Conservation (phyloP, 1,140 invertebrate species). For the Drosophila lini region DNA sequence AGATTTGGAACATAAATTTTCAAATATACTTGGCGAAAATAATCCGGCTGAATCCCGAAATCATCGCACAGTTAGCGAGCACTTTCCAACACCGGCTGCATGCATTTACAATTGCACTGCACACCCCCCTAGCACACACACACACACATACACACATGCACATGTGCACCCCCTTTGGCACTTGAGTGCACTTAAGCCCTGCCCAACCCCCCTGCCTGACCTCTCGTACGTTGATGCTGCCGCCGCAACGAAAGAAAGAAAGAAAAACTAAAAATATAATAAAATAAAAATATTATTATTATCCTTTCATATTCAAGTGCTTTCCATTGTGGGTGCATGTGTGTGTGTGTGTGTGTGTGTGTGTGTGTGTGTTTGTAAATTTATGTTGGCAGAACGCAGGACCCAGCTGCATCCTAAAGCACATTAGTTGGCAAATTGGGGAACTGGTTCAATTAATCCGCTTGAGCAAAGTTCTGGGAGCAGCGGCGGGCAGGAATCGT, state of each 20-base stretch:
- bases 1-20: constrained; percentile 34
- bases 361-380: constrained; percentile 11
- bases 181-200: constrained; percentile 38
- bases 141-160: neutral
- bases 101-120: constrained; percentile 15
- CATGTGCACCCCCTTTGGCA: constrained; percentile 1
- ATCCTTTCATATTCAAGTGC: constrained; percentile 65
- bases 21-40: constrained; percentile 47
- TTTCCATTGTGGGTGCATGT: constrained; percentile 47
- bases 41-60: constrained; percentile 45
- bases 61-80: constrained; percentile 46
- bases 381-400: constrained; percentile 30
- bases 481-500: neutral
- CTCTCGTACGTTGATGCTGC: constrained; percentile 32
- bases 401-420: constrained; percentile 19
- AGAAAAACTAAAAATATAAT: constrained; percentile 41
- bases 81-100: constrained; percentile 36
- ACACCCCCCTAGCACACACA: neutral
- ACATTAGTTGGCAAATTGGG: constrained; percentile 55
- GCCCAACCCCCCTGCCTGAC: constrained; percentile 10
- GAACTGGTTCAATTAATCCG: constrained; percentile 54
- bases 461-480: constrained; percentile 24
- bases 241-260: constrained; percentile 2
- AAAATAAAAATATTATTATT: constrained; percentile 62
- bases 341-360: constrained; percentile 16